A percentile compares a stretch with the other conserved stretches of the same genome.
These are phyloP conservation scores for Microtus montanus DNA, from an alignment of 2,113 vertebrate species.

Conservation along the genomic window DNA sequence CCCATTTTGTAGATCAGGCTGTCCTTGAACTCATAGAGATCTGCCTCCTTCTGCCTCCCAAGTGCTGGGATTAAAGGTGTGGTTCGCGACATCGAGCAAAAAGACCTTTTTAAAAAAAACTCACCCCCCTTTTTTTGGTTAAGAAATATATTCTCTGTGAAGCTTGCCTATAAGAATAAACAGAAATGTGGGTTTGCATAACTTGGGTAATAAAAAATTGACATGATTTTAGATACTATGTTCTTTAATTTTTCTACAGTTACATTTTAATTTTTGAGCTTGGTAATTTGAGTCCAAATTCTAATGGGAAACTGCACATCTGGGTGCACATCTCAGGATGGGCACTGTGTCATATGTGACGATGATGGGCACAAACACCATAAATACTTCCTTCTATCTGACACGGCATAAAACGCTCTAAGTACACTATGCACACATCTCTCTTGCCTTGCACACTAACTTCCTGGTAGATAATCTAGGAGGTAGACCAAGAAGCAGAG, in stretches of 20 bases:
- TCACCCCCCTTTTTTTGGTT: background rate
- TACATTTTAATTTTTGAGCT: background rate
- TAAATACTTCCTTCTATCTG: background rate
- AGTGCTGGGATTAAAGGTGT: background rate
- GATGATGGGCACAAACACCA: background rate
- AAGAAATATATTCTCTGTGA: background rate
- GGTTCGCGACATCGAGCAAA: background rate
- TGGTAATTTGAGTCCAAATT: background rate
- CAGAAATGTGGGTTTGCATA: background rate
- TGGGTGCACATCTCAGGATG: background rate
- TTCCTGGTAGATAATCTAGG: background rate
- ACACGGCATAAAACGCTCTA: background rate
- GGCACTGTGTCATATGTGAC: background rate
- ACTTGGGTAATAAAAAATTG: background rate
- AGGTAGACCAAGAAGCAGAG: background rate
- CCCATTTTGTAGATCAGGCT: background rate
- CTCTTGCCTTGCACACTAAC: background rate
- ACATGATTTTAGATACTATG: background rate
- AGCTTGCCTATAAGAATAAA: background rate
- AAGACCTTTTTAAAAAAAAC: background rate
- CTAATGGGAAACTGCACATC: background rate
- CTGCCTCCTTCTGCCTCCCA: background rate
- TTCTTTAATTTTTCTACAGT: background rate
- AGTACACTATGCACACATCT: background rate
- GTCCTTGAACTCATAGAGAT: background rate